Base-by-base conservation (phyloP, 2,113 vertebrate genomes). In the Peucedramus taeniatus region DNA sequence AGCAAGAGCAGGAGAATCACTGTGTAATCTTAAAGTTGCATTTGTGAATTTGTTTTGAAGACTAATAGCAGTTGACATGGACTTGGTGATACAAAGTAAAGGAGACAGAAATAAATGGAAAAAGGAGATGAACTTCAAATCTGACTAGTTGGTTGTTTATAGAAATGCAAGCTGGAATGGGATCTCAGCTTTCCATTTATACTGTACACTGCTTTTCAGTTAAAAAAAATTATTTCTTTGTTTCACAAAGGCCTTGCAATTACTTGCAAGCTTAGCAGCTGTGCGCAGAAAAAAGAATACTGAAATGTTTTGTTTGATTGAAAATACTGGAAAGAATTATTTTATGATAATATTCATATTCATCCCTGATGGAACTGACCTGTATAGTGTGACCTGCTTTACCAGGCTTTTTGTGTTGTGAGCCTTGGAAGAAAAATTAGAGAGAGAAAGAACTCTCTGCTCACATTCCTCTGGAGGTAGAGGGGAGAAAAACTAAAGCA, bases 41-140 rank as follows among this genome's bases (percentile, higher is more conserved):
- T 85, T 94, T 95, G 56, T 87, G 71, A 92, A 92, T 96, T 93
- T 94, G 13, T 94, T 91, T 93, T 89, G 53, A 90, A 84, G 49
- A 68, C 64, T 78, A 61, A 85, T 61, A 82, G 74, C 51, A 72
- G 40, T 76, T 2, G 1, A 47, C 53, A 60, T 57, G n/a, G 70
- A 70, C 75, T 87, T n/a, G 13, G 15, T 93, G 54, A 76, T 72
- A 23, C 5, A 65, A 23, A 90, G 49, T 69, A 83, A 92, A 86
- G 51, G 68, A 71, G 24, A 61, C 31, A 60, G 80, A 79, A 71
- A 76, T 84, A 93, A 91, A 85, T 89, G 65, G 70, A 47, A 51
- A 84, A 82, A 65, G 22, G 40, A 83, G 63, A 82, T 94, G 50
- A 87, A 47, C 77, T 87, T 97, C 1, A 13, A 80, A 65, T 91